These are phyloP conservation scores for Zaprionus davidi DNA, from an alignment of 1,140 invertebrate species.

Conservation along the genomic window DNA sequence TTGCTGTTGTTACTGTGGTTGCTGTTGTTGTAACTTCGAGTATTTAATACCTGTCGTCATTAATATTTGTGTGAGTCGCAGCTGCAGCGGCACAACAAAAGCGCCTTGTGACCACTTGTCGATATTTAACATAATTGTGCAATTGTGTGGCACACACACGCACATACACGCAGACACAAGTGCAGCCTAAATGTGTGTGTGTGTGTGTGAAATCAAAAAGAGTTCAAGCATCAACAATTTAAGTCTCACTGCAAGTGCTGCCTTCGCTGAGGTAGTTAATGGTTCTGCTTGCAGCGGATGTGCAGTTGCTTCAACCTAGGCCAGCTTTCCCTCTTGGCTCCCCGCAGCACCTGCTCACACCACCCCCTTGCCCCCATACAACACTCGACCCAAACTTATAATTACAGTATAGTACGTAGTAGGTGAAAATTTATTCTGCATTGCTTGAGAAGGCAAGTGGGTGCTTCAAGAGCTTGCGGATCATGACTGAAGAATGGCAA, in stretches of 20 bases:
- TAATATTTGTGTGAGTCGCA: constrained; percentile 36
- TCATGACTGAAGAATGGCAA: not conserved
- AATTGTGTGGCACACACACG: constrained; percentile 57
- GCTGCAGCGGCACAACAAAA: constrained; percentile 57
- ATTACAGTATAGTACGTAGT: constrained; percentile 1
- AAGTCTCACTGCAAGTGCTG: constrained; percentile 54
- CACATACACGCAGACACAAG: constrained; percentile 5
- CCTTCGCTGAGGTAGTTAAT: constrained; percentile 63
- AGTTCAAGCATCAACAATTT: constrained; percentile 75
- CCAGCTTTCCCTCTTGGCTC: not conserved
- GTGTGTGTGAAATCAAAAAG: constrained; percentile 69
- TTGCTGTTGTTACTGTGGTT: not conserved
- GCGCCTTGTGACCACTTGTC: constrained; percentile 65
- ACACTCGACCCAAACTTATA: not conserved
- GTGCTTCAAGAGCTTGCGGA: not conserved
- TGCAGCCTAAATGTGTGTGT: not conserved
- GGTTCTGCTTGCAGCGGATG: constrained; percentile 52
- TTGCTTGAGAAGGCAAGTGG: not conserved
- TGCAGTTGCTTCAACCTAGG: constrained; percentile 59
- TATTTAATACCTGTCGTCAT: constrained; percentile 70
- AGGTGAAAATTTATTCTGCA: not conserved
- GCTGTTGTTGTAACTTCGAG: constrained; percentile 47
- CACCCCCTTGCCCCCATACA: not conserved
- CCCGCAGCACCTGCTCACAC: no score
- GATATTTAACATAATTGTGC: constrained; percentile 82